These are phyloP conservation scores for Horisme vitalbata DNA, from an alignment of 2,888 invertebrate genomes.

Conservation along the genomic window DNA sequence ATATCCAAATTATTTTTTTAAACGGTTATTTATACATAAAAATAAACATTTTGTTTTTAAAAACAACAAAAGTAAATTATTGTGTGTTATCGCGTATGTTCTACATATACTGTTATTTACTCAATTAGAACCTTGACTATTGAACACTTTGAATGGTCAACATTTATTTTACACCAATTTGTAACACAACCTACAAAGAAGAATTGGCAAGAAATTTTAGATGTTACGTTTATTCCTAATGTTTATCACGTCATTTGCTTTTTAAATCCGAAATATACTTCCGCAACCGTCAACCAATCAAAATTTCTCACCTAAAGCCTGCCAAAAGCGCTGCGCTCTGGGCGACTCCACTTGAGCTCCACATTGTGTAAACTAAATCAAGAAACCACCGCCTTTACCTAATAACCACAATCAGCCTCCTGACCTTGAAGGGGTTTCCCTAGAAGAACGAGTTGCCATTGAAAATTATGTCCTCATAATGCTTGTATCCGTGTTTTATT, in stretches of 20 bases:
- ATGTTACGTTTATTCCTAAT: neutral
- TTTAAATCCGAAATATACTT: neutral
- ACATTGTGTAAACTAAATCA: slow-evolving; percentile 72
- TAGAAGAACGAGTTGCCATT: slow-evolving; percentile 35
- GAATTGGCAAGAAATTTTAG: too few species aligned
- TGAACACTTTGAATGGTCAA: too few species aligned
- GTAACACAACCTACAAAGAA: too few species aligned
- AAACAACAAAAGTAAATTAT: too few species aligned
- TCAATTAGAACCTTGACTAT: too few species aligned
- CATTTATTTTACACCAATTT: too few species aligned
- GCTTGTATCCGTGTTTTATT: slow-evolving; percentile 19
- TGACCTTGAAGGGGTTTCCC: slow-evolving; percentile 57
- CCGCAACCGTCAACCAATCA: neutral
- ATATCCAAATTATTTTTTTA: too few species aligned
- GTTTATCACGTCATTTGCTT: neutral
- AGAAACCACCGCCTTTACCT: slow-evolving; percentile 46
- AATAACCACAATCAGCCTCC: slow-evolving; percentile 46
- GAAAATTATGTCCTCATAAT: slow-evolving; percentile 23
- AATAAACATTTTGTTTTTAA: too few species aligned
- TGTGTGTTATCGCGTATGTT: too few species aligned
- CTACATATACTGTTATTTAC: too few species aligned
- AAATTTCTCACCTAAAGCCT: slow-evolving; percentile 60
- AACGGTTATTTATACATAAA: too few species aligned
- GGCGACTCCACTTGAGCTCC: slow-evolving; percentile 73
- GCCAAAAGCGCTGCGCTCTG: slow-evolving; percentile 57